Base-by-base conservation (phyloP, 2,797 vertebrate species). In the Notoglanidium macrostoma region DNA sequence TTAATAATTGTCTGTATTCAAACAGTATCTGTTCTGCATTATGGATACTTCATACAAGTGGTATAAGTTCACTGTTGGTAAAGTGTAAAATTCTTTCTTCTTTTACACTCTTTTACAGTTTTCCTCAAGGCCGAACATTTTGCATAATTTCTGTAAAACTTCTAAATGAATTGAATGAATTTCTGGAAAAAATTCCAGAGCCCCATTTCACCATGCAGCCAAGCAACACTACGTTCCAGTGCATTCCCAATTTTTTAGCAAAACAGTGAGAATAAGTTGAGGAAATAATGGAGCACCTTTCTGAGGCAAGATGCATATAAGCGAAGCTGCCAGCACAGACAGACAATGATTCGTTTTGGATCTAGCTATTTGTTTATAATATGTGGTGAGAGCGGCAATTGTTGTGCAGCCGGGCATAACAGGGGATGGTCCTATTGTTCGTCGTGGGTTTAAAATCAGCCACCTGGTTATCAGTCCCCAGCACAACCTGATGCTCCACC, bases 371-470 rank as follows among this genome's bases (percentile, higher is more conserved):
- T 94, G 94, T 95, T 94, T 93, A 93, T 94, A 92, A 93, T 94
- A 92, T 88, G 93, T 92, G 92, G 91, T 92, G 94, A 94, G 93
- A 91, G 91, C 89, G 91, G 95, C 94, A 92, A 95, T 96, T 96
- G 95, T 96, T 95, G 94, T 92, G 94, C 95, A 94, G 93, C 88
- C 93, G 93, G 94, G 95, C 96, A 95, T 93, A 92, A 92, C 86
- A 94, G 93, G 93, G 95, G 94, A 93, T 85, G 87, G 89, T 91
- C 94, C 94, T 94, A 93, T 95, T 95, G 94, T 95, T 94, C 92
- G 92, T 93, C 93, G 92, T 94, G 94, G 94, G 94, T 95, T 95
- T 94, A 95, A 95, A 95, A 95, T 85, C 94, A 96, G 95, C 93
- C 91, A 61, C 90, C 89, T 90, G 95, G 94, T 96, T 96, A 96